Conservation (phyloP, 2,888 invertebrate genomes). For the Junonia oenone region DNA sequence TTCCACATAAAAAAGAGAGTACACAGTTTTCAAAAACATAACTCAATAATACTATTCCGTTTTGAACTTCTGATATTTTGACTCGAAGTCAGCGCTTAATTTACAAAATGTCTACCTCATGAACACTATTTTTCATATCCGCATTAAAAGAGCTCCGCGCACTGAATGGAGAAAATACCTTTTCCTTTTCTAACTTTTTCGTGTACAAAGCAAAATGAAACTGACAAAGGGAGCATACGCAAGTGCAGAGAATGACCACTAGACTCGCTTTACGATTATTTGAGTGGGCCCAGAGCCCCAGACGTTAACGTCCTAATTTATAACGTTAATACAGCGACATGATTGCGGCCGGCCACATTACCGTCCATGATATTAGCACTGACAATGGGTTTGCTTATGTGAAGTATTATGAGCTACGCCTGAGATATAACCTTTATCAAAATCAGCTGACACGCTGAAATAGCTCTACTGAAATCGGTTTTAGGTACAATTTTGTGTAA, state of each 20-base stretch:
- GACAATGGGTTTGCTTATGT: conserved; percentile 31
- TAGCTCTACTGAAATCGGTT: background rate
- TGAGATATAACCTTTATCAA: conserved; percentile 18
- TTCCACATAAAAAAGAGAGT: too few relatives aligned
- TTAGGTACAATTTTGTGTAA: background rate
- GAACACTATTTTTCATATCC: background rate
- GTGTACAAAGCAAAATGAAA: conserved; percentile 44
- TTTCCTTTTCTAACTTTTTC: conserved; percentile 34
- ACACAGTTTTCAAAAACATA: too few relatives aligned
- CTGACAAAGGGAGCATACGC: conserved; percentile 50
- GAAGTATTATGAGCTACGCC: conserved; percentile 28
- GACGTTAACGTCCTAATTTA: conserved; percentile 74
- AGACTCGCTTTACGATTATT: conserved; percentile 68
- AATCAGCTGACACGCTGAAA: background rate
- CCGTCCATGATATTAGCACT: conserved; percentile 39
- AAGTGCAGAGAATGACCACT: conserved; percentile 66
- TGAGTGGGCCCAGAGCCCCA: conserved; percentile 59
- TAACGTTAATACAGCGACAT: conserved; percentile 71
- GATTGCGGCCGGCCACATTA: conserved; percentile 46
- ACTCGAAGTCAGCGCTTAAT: background rate
- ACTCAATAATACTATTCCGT: too few relatives aligned
- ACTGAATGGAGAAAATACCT: conserved; percentile 14
- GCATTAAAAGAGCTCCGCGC: background rate
- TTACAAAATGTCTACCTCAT: background rate
- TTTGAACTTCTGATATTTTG: background rate